Evolutionary conservation across 2,797 vertebrate genomes (phyloP), one percentile per base, ranked within the genome.

Genomic region (Lacerta viridis): DNA sequence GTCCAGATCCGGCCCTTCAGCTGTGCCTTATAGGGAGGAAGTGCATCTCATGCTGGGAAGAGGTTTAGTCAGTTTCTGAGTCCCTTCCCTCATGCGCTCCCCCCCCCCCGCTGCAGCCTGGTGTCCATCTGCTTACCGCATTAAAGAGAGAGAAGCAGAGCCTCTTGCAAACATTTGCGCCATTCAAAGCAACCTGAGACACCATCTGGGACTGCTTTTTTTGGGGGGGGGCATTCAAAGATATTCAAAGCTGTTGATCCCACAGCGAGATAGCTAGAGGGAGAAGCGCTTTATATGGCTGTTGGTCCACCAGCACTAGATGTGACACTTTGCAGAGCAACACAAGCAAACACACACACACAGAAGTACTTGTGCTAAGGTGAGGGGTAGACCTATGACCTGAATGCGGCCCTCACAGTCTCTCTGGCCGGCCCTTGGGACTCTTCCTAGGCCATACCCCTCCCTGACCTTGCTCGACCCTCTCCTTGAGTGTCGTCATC

Each of bases 1-100:
- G 33, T 81, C 61, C 29, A 29, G 61, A 86, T 80, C 71, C 75
- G 36, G n/a, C 79, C 33, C 64, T 86, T 86, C 88, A 81, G 43
- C 88, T 69, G 59, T 55, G 71, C 33, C 72, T 66, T 83, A 3
- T 80, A 41, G 23, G 15, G n/a, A 85, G 72, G 59, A 85, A 89
- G 72, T 68, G 27, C 2, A 18, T 74, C 36, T 75, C 69, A 17
- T 3, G 50, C n/a, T 75, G 59, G 59, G 41, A 80, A 75, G 23
- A 64, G 75, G n/a, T 4, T 23, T 25, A 68, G 41, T 25, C 27
- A 18, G 29, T 33, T 68, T 68, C 61, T 82, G 25, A 68, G 68
- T 13, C 39, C 27, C 8, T 4, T 4, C 3, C 36, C 74, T 50
- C 9, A 10, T 46, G 46, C 46, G 46, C 46, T 10, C 50, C 50